Evolutionary conservation across 2,888 invertebrate genomes (phyloP), one percentile per base, ranked within the genome.

Genomic region (Leucophora obtusa): DNA sequence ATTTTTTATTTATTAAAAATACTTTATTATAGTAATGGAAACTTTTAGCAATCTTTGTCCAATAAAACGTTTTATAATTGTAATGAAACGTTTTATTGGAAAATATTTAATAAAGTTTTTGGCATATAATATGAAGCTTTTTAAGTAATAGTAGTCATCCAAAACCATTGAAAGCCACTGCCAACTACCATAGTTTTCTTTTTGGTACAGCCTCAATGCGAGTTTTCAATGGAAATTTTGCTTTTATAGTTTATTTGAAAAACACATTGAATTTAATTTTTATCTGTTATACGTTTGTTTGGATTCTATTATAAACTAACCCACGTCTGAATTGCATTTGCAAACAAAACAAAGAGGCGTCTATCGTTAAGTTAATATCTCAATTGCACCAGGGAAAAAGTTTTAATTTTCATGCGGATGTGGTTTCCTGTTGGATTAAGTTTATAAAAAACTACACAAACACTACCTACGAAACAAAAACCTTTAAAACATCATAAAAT

Each of bases 361-460:
- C 69, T 71, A 75, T 66, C 70, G 53, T 68, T 56, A 4, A 71
- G 62, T 68, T 71, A 66, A 75, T 62, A 70, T 75, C 58, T 75
- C 71, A 75, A 66, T 77, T 71, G 71, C 54, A n/a, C 14, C 50
- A 47, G 58, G 65, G 35, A 62, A 74, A 74, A 74, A 56, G 60
- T 75, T 66, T 71, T 71, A 59, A 77, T 70, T 71, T 71, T 60
- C 66, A 75, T 79, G 78, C 82, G 82, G 82, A 82, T 82, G 82
- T 82, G 78, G 75, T 82, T 82, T 82, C 78, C 82, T 79, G 78
- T 79, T 78, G 77, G 68, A 71, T 71, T 60, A 59, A 65, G 35
- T 47, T 54, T 10, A 11, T 17, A 33, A 14, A 35, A 17, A 35
- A 15, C 53, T 51, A 33, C n/a, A 51, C 35, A 28, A 59, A 47